phyloP scores from a whole-genome alignment of 1,140 invertebrate genomes.

The Anadara kagoshimensis region DNA sequence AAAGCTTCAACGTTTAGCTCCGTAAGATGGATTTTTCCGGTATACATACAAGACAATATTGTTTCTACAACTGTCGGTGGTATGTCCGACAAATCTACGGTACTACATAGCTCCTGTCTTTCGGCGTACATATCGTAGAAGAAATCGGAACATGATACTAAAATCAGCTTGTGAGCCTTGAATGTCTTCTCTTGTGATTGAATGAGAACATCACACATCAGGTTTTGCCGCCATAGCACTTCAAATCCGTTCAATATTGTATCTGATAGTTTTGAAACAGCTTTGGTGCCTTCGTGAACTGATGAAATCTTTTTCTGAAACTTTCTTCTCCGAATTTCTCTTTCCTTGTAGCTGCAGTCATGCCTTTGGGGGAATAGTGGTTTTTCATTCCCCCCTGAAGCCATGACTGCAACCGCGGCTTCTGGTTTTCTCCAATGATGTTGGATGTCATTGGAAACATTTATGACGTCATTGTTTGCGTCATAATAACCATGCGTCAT shows the following conservation, averaged over 20 bases:
- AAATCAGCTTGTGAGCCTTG: slow-evolving; percentile 45
- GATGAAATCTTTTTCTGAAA: background rate
- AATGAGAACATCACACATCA: slow-evolving; percentile 51
- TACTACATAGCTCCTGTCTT: slow-evolving; percentile 16
- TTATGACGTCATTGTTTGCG: too few species aligned
- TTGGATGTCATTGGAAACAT: too few species aligned
- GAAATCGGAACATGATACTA: slow-evolving; percentile 55
- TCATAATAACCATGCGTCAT: too few species aligned
- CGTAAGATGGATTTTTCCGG: slow-evolving; percentile 42
- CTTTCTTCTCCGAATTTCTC: slow-evolving; percentile 6
- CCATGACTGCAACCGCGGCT: background rate
- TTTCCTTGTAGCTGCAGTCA: background rate
- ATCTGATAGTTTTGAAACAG: slow-evolving; percentile 41
- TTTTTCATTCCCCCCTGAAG: slow-evolving; percentile 15
- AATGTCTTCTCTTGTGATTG: slow-evolving; percentile 35
- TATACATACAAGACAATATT: slow-evolving; percentile 55
- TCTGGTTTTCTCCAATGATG: too few species aligned
- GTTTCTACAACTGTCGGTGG: slow-evolving; percentile 28
- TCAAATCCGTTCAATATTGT: slow-evolving; percentile 50
- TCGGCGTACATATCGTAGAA: slow-evolving; percentile 53
- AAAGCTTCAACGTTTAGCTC: slow-evolving; percentile 42
- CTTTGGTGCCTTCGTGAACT: slow-evolving; percentile 37
- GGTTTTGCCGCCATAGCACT: slow-evolving; percentile 54
- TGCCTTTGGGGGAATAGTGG: background rate
- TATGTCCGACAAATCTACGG: slow-evolving; percentile 33